These are phyloP conservation scores for Mya arenaria DNA, from an alignment of 1,140 invertebrate species.

Conservation along the genomic window DNA sequence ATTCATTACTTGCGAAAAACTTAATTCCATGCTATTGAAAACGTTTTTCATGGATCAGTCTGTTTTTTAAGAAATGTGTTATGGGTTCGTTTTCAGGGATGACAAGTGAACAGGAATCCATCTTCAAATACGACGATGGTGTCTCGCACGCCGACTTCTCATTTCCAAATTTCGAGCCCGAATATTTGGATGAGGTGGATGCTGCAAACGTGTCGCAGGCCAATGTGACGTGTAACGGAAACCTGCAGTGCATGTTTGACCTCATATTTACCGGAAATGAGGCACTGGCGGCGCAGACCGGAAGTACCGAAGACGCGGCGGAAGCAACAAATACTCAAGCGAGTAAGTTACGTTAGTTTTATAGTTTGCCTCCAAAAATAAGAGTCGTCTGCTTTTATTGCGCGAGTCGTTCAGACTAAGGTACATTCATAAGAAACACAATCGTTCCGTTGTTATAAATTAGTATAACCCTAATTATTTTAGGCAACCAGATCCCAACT, in stretches of 20 bases:
- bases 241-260: slow-evolving; percentile 57
- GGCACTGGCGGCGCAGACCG: slow-evolving; percentile 43
- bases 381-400: neutral
- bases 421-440: neutral
- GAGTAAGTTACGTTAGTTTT: neutral
- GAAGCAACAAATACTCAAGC: no score
- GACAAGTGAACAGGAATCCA: slow-evolving; percentile 17
- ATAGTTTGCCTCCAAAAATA: neutral
- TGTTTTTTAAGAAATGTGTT: no score
- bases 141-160: slow-evolving; percentile 42
- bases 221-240: slow-evolving; percentile 48
- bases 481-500: neutral
- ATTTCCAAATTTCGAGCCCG: slow-evolving; percentile 50
- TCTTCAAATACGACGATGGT: slow-evolving; percentile 53
- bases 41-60: neutral
- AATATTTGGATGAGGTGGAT: slow-evolving; percentile 49
- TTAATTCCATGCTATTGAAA: neutral
- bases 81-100: slow-evolving; percentile 41
- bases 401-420: neutral
- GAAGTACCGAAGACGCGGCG: neutral
- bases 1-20: neutral
- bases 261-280: slow-evolving; percentile 56
- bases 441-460: neutral
- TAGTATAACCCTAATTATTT: neutral
- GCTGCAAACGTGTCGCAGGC: slow-evolving; percentile 8